Conservation (phyloP, 1,140 invertebrate genomes). For the Phymorhynchus buccinoides region DNA sequence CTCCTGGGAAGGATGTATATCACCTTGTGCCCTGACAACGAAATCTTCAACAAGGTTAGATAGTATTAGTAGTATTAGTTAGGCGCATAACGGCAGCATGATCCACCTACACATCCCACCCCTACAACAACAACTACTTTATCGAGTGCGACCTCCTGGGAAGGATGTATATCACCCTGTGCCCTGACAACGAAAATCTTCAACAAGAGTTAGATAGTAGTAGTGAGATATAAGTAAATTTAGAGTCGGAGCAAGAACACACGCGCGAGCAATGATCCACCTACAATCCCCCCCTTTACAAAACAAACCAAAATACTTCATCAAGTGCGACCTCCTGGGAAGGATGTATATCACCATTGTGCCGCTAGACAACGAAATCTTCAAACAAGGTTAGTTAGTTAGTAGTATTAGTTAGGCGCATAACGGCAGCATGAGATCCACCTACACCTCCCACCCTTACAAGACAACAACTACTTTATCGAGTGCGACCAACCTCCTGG, state of each 20-base stretch:
- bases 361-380: slow-evolving; percentile 28
- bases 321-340: slow-evolving; percentile 36
- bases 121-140: slow-evolving; percentile 25
- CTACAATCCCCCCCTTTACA: slow-evolving; percentile 24
- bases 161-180: slow-evolving; percentile 35
- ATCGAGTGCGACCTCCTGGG: slow-evolving; percentile 39
- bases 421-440: no score
- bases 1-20: slow-evolving; percentile 34
- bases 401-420: no score
- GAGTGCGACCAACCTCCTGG: slow-evolving; percentile 37
- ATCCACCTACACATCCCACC: slow-evolving; percentile 37
- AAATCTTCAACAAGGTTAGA: slow-evolving; percentile 36
- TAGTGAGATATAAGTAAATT: no score
- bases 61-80: no score
- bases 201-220: slow-evolving; percentile 29
- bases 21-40: slow-evolving; percentile 31
- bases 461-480: slow-evolving; percentile 36
- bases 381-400: slow-evolving; percentile 30
- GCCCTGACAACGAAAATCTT: slow-evolving; percentile 30
- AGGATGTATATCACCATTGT: slow-evolving; percentile 38
- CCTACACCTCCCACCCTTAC: slow-evolving; percentile 30
- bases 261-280: no score
- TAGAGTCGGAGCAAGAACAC: no score
- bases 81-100: no score
- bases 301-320: slow-evolving; percentile 25